Percentiles rank a stretch among this genome's conserved stretches.
Conservation (phyloP, 1,140 invertebrate species). For the Papilio polyxenes region DNA sequence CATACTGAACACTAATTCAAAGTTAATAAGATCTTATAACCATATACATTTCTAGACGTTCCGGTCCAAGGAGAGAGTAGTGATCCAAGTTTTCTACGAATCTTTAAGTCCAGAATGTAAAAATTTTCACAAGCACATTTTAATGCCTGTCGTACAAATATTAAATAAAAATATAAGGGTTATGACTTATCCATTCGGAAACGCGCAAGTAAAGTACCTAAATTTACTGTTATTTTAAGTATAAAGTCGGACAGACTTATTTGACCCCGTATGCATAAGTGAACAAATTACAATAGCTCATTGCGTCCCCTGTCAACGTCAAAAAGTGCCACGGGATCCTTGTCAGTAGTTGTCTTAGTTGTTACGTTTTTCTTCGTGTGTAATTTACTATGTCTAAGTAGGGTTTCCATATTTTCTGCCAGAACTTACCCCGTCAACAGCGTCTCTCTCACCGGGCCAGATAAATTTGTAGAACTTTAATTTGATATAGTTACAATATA, state of each 20-base stretch:
- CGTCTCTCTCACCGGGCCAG: not conserved
- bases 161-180: not conserved
- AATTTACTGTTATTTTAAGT: not conserved
- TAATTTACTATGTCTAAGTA: too few relatives aligned
- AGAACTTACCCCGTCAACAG: too few relatives aligned
- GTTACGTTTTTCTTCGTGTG: not conserved
- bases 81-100: slow-evolving; percentile 10
- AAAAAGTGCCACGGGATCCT: not conserved
- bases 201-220: not conserved
- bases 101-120: slow-evolving; percentile 21
- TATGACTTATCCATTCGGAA: slow-evolving; percentile 20
- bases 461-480: not conserved
- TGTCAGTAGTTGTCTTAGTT: not conserved
- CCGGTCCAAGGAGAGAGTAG: slow-evolving; percentile 8
- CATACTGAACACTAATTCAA: not conserved
- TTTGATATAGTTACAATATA: not conserved
- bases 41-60: not conserved
- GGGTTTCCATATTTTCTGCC: too few relatives aligned
- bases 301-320: not conserved
- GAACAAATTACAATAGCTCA: not conserved
- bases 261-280: not conserved
- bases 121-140: not conserved
- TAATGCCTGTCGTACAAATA: slow-evolving; percentile 7
- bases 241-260: not conserved
- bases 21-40: not conserved